These are phyloP conservation scores for Oscheius onirici DNA, from an alignment of 2,888 invertebrate species.

Conservation along the genomic window DNA sequence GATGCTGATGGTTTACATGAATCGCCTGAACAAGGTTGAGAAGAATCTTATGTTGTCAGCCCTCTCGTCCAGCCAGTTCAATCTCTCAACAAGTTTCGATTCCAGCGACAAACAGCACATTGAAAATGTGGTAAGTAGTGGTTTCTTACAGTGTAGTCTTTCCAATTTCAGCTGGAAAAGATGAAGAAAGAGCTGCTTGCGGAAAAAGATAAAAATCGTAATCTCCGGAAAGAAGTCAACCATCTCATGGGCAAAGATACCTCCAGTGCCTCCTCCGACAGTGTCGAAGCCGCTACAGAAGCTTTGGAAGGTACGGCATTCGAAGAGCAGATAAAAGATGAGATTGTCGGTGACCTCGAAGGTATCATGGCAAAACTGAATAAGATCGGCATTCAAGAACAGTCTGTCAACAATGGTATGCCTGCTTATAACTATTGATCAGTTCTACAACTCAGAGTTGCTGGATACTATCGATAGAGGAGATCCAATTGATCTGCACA, in stretches of 20 bases:
- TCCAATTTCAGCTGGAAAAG: conserved; percentile 10
- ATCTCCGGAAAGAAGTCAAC: conserved; percentile 5
- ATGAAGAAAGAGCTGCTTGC: conserved; percentile 11
- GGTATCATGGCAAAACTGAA: neutral
- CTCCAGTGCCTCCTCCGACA: neutral
- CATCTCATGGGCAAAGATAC: neutral
- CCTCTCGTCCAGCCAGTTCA: neutral
- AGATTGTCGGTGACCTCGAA: neutral
- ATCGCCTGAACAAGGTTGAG: conserved; percentile 1
- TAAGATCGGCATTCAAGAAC: neutral
- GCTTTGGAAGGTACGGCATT: neutral
- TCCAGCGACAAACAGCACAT: neutral
- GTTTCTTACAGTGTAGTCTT: neutral
- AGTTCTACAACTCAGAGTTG: neutral
- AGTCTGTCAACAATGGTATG: neutral
- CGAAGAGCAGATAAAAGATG: neutral
- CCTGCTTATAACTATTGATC: neutral
- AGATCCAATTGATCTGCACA: neutral
- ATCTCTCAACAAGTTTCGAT: conserved; percentile 6
- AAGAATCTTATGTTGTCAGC: neutral
- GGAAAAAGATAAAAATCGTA: neutral
- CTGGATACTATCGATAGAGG: neutral
- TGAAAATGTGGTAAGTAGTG: neutral
- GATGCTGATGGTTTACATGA: neutral
- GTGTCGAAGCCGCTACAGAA: neutral